phyloP scores from a whole-genome alignment of 2,888 invertebrate species.

The Ypsolopha scabrella region DNA sequence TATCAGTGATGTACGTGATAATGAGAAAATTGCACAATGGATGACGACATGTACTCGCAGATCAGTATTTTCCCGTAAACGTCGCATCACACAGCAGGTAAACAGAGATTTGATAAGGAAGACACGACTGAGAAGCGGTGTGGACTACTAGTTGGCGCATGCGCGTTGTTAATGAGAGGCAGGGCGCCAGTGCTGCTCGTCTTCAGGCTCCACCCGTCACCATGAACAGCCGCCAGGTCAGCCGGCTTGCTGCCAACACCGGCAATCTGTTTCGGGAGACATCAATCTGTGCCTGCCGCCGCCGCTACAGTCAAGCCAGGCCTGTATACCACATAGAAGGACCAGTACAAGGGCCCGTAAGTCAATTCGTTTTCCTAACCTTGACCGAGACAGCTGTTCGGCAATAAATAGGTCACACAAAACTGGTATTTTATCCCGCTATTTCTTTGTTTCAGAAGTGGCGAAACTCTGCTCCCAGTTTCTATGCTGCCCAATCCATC shows the following conservation, averaged over 20 bases:
- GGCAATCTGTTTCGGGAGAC: conserved; percentile 25
- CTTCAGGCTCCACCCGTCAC: conserved; percentile 14
- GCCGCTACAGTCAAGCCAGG: conserved; percentile 58
- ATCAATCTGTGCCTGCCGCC: conserved; percentile 31
- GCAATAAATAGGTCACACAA: background rate
- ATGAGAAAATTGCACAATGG: conserved; percentile 12
- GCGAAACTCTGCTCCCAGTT: conserved; percentile 58
- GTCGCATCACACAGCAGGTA: conserved; percentile 32
- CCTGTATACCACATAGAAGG: conserved; percentile 55
- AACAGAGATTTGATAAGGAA: conserved; percentile 4
- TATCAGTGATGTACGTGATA: conserved; percentile 13
- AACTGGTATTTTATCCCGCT: too few relatives aligned
- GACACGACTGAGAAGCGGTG: conserved; percentile 13
- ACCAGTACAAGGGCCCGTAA: conserved; percentile 49
- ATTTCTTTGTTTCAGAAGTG: conserved; percentile 53
- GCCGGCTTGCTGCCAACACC: conserved; percentile 32
- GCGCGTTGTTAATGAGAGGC: conserved; percentile 35
- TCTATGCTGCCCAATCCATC: conserved; percentile 55
- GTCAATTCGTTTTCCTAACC: conserved; percentile 19
- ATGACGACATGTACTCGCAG: background rate
- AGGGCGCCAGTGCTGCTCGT: conserved; percentile 32
- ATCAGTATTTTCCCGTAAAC: conserved; percentile 18
- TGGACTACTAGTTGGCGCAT: conserved; percentile 46
- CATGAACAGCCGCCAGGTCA: conserved; percentile 54
- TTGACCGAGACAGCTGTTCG: conserved; percentile 1